phyloP scores from a whole-genome alignment of 92 coral and sea anemone species.

The Phenganax marumi region DNA sequence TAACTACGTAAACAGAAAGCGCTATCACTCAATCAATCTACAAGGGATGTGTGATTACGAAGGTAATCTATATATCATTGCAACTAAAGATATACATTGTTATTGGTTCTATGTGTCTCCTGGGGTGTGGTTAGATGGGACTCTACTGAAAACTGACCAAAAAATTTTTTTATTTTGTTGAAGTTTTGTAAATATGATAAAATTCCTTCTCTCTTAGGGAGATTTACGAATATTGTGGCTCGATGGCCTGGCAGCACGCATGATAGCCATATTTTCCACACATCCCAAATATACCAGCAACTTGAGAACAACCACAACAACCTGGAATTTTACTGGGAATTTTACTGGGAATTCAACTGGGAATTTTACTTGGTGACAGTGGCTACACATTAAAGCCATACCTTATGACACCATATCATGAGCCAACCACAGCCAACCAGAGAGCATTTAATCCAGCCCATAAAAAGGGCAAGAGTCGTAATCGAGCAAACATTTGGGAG shows the following conservation, averaged over 20 bases:
- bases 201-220: conserved; percentile 32
- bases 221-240: conserved; percentile 60
- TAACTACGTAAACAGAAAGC: background rate
- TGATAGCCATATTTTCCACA: background rate
- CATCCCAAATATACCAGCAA: conserved; percentile 32
- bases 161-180: too few species aligned
- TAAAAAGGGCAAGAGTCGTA: conserved; percentile 57
- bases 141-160: too few species aligned
- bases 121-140: too few species aligned
- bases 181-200: background rate
- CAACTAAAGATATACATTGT: background rate
- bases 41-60: background rate
- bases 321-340: conserved; percentile 58
- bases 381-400: conserved; percentile 63
- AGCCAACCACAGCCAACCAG: conserved; percentile 54
- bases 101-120: background rate
- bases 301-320: conserved; percentile 48
- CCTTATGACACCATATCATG: conserved; percentile 63
- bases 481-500: conserved; percentile 58
- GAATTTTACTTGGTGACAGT: conserved; percentile 62
- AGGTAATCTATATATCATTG: background rate
- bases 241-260: conserved; percentile 38
- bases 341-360: conserved; percentile 66
- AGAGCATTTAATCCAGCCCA: conserved; percentile 55
- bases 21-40: background rate